Conservation (phyloP, 2,797 vertebrate genomes). For the Pseudochromis fuscus region DNA sequence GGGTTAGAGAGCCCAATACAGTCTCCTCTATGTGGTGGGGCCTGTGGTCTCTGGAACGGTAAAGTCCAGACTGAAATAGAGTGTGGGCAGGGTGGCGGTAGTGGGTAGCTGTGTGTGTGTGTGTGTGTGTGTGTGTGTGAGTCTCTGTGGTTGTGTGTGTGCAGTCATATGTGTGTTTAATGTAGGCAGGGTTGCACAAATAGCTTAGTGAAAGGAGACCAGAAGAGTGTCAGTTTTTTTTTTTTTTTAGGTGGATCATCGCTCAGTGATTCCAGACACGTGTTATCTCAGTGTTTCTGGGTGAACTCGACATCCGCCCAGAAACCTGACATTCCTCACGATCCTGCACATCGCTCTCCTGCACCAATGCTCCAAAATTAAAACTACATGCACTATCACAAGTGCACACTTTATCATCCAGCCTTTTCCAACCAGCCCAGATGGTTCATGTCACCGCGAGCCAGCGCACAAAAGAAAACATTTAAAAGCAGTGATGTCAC, state of each 20-base stretch:
- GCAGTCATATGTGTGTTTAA: slow-evolving; percentile 68
- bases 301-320: slow-evolving; percentile 41
- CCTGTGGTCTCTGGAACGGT: slow-evolving; percentile 77
- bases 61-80: slow-evolving; percentile 81
- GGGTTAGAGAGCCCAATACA: slow-evolving; percentile 74
- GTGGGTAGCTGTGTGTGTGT: slow-evolving; percentile 70
- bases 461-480: slow-evolving; percentile 65
- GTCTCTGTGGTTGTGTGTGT: slow-evolving; percentile 58
- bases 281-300: slow-evolving; percentile 44
- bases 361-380: too few species aligned
- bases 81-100: slow-evolving; percentile 77
- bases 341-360: slow-evolving; percentile 35
- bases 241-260: slow-evolving; percentile 61
- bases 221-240: slow-evolving; percentile 65
- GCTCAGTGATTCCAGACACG: slow-evolving; percentile 36
- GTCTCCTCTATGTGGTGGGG: slow-evolving; percentile 78
- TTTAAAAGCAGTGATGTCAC: slow-evolving; percentile 81
- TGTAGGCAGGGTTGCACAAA: slow-evolving; percentile 73
- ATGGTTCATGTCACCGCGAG: slow-evolving; percentile 70
- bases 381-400: slow-evolving; percentile 16
- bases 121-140: slow-evolving; percentile 47
- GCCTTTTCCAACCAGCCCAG: slow-evolving; percentile 56
- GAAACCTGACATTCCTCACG: slow-evolving; percentile 57
- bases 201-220: slow-evolving; percentile 58
- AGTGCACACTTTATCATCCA: slow-evolving; percentile 38